Percentiles rank a stretch among this genome's conserved stretches.
These are phyloP conservation scores for Aegotheles bennettii DNA, from an alignment of 2,113 vertebrate genomes.

Conservation along the genomic window DNA sequence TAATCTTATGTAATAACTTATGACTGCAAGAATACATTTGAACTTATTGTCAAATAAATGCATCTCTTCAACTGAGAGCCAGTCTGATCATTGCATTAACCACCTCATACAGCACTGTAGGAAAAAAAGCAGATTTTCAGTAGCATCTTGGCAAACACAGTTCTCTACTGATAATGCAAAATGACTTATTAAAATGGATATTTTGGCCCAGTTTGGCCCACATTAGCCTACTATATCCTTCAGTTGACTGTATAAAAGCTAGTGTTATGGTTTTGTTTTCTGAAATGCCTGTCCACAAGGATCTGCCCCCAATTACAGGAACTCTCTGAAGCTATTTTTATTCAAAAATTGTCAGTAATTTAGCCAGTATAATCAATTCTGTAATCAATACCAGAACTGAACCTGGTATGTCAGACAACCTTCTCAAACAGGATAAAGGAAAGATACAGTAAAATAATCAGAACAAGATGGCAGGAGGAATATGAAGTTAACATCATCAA, in stretches of 20 bases:
- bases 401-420: not conserved
- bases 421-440: not conserved
- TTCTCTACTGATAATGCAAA: not conserved
- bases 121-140: not conserved
- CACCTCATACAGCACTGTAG: not conserved
- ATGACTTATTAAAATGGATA: not conserved
- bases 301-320: not conserved
- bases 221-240: not conserved
- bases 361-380: not conserved
- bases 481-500: not conserved
- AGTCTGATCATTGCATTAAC: not conserved
- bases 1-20: slow-evolving; percentile 11
- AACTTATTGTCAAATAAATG: not conserved
- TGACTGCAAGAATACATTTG: slow-evolving; percentile 32
- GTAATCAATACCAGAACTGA: not conserved
- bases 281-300: not conserved
- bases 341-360: not conserved
- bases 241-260: not conserved
- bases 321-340: not conserved
- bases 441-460: not conserved
- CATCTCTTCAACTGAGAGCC: not conserved
- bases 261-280: not conserved
- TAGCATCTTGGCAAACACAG: not conserved
- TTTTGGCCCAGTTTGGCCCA: not conserved
- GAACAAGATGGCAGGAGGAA: not conserved